Evolutionary conservation across 2,113 vertebrate genomes (phyloP).

Genomic region (Buteo buteo): DNA sequence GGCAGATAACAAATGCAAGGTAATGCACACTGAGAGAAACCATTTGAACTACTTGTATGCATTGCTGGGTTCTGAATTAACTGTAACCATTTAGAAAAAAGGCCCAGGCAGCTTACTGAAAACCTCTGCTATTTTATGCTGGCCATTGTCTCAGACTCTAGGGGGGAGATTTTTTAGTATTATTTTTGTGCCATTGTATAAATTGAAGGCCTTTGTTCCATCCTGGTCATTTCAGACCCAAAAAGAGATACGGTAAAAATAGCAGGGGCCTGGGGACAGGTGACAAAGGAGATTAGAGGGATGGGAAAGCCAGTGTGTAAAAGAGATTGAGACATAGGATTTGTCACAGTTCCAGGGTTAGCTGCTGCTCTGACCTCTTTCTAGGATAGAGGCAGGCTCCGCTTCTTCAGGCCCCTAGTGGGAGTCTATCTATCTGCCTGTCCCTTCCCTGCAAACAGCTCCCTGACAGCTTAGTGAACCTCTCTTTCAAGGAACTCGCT

Average conservation of each 20-base stretch:
- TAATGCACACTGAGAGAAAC: not conserved
- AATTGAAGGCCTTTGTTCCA: constrained; percentile 3
- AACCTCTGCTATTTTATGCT: not conserved
- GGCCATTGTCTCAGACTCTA: not conserved
- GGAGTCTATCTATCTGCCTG: not conserved
- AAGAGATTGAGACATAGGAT: constrained; percentile 11
- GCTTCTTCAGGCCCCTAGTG: not conserved
- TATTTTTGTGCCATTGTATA: not conserved
- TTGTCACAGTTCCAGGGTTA: constrained; percentile 40
- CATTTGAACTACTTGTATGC: not conserved
- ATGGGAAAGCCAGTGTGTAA: not conserved
- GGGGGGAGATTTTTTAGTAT: not conserved
- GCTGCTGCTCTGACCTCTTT: constrained; percentile 26
- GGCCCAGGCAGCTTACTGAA: not conserved
- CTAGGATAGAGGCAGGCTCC: not conserved
- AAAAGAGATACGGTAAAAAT: not conserved
- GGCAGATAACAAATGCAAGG: not conserved
- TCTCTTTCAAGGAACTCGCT: not conserved
- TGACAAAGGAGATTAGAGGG: constrained; percentile 49
- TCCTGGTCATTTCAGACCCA: not conserved
- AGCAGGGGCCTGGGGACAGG: constrained; percentile 25
- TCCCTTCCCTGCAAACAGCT: not conserved
- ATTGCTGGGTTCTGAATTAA: not conserved
- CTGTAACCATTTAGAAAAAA: not conserved
- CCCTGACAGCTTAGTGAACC: not conserved